These are phyloP conservation scores for Varecia variegata DNA, from an alignment of 2,797 vertebrate genomes.

Conservation along the genomic window DNA sequence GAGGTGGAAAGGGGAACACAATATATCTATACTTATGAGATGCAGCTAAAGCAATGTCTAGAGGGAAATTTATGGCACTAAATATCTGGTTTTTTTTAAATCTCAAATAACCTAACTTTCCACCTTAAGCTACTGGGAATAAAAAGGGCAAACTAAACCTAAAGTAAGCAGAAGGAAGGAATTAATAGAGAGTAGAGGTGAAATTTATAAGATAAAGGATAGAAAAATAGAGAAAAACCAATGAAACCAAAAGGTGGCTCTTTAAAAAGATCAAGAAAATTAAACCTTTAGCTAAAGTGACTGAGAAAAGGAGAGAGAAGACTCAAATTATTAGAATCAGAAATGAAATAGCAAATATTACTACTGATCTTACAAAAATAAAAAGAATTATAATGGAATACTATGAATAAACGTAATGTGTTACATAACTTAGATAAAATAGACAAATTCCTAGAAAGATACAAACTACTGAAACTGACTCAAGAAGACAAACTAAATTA, in stretches of 20 bases:
- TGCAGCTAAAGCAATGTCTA: not conserved
- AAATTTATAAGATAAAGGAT: not conserved
- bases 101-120: not conserved
- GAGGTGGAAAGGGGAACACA: not conserved
- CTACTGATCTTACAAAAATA: not conserved
- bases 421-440: not conserved
- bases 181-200: not conserved
- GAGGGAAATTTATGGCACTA: not conserved
- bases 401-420: not conserved
- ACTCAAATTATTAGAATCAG: not conserved
- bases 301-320: not conserved
- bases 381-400: not conserved
- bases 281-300: not conserved
- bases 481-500: not conserved
- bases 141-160: not conserved
- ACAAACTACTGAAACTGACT: not conserved
- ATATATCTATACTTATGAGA: not conserved
- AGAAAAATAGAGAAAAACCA: not conserved
- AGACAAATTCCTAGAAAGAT: not conserved
- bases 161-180: not conserved
- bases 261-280: not conserved
- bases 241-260: not conserved
- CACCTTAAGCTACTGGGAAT: not conserved
- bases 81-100: not conserved
- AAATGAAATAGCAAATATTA: not conserved